phyloP scores from a whole-genome alignment of 2,113 vertebrate genomes.

The Monopterus albus region DNA sequence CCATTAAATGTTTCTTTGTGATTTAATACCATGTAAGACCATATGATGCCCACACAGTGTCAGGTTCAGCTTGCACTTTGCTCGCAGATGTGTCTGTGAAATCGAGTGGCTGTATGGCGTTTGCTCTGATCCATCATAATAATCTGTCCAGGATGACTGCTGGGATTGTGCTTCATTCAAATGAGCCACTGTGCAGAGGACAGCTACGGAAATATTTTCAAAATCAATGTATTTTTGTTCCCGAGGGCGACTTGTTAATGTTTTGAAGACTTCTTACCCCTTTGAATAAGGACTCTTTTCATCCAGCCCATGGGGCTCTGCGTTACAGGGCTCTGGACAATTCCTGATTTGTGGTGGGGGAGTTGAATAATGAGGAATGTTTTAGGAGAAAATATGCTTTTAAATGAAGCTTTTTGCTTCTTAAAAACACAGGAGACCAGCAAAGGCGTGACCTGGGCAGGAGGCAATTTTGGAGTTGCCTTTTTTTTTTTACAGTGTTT shows the following conservation, averaged over 20 bases:
- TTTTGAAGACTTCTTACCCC: slow-evolving; percentile 80
- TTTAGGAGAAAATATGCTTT: slow-evolving; percentile 73
- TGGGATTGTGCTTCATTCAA: slow-evolving; percentile 61
- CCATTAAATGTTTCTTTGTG: not conserved
- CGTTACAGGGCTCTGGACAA: slow-evolving; percentile 74
- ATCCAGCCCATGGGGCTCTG: slow-evolving; percentile 83
- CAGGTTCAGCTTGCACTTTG: slow-evolving; percentile 10
- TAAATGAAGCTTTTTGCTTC: slow-evolving; percentile 61
- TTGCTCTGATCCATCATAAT: slow-evolving; percentile 47
- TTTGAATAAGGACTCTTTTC: slow-evolving; percentile 83
- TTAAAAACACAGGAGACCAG: slow-evolving; percentile 7
- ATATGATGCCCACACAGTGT: not conserved
- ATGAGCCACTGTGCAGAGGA: slow-evolving; percentile 66
- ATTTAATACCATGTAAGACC: not conserved
- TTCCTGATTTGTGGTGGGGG: slow-evolving; percentile 77
- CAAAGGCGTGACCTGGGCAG: not conserved
- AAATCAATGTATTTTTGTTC: slow-evolving; percentile 76
- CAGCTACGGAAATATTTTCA: slow-evolving; percentile 76
- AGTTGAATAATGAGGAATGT: slow-evolving; percentile 73
- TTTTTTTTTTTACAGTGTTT: slow-evolving; percentile 5
- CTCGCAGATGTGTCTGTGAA: slow-evolving; percentile 13
- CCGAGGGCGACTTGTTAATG: slow-evolving; percentile 76
- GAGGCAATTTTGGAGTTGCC: slow-evolving; percentile 4
- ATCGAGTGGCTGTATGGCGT: slow-evolving; percentile 12
- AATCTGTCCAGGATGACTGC: slow-evolving; percentile 31